phyloP scores from a whole-genome alignment of 2,888 invertebrate species.

The Orchestes rusci region DNA sequence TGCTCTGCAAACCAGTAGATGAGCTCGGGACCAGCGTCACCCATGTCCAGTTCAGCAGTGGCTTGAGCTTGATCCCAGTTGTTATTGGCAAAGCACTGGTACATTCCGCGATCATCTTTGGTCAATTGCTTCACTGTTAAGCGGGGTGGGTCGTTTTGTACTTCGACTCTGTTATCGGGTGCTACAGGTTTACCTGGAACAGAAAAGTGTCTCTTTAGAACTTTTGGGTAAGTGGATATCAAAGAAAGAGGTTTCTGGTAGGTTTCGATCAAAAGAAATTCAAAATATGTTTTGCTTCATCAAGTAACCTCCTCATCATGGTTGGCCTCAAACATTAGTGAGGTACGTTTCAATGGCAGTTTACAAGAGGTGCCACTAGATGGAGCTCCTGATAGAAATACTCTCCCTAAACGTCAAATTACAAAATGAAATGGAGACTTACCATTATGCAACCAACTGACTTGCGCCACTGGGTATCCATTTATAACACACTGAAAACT shows the following conservation, averaged over 20 bases:
- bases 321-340: no score
- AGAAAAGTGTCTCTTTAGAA: background rate
- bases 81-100: conserved; percentile 83
- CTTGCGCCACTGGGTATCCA: conserved; percentile 75
- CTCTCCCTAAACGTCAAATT: no score
- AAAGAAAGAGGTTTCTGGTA: no score
- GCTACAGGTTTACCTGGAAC: conserved; percentile 41
- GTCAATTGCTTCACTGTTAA: conserved; percentile 57
- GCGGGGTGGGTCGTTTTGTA: conserved; percentile 40
- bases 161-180: conserved; percentile 41
- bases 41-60: conserved; percentile 70
- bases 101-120: conserved; percentile 82
- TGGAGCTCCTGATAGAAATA: no score
- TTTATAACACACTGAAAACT: conserved; percentile 80
- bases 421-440: no score
- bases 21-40: conserved; percentile 83
- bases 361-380: no score
- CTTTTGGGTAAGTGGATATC: background rate
- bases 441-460: conserved; percentile 76
- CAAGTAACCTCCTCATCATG: no score
- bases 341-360: no score
- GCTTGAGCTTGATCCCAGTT: conserved; percentile 81
- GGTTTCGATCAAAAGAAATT: no score
- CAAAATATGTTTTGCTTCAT: no score
- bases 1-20: conserved; percentile 89